Evolutionary conservation across 2,888 invertebrate species (phyloP), one percentile per base, ranked within the genome.

Genomic region (Lycia hirtaria): DNA sequence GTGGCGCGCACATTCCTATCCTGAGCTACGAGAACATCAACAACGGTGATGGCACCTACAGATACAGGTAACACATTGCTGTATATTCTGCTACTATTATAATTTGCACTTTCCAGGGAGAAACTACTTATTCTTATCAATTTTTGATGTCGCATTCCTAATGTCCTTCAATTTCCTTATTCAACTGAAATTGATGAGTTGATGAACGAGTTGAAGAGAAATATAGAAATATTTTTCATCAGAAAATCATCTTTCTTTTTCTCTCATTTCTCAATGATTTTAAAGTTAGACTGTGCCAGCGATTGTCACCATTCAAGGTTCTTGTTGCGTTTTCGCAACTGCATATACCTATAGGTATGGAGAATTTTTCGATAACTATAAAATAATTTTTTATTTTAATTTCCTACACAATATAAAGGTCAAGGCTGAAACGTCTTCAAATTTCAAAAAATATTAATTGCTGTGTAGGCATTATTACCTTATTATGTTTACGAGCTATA

Each of bases 21-120:
- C 73, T 94, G 15, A 87, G 92, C 58, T 94, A 93, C 71, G 93
- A 93, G 56, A 94, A 93, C 62, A 87, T 90, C 26, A 94, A 94
- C 77, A 93, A 94, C 69, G 93, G 93, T 19, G 93, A 93, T 68
- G 94, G 94, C 45, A 93, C 88, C 63, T 94, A 94, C 74, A 92
- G 93, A 78, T 94, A 93, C 84, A 93, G 92, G 94, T 94, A 75
- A 73, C 19, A 22, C 28, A 9, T 28, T 7, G 10, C 15, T 17
- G 9, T 26, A 9, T 37, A n/a, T n/a, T n/a, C n/a, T 35, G 10
- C 2, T n/a, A 37, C 19, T 37, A 37, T 19, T 19, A 19, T 6
- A 5, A 37, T 32, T n/a, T n/a, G n/a, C n/a, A n/a, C n/a, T n/a
- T n/a, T n/a, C n/a, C n/a, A n/a, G n/a, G n/a, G n/a, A n/a, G n/a